Percentiles rank a stretch among this genome's conserved stretches.
Evolutionary conservation across 2,797 vertebrate species (phyloP).

Genomic region (Tinamus major): DNA sequence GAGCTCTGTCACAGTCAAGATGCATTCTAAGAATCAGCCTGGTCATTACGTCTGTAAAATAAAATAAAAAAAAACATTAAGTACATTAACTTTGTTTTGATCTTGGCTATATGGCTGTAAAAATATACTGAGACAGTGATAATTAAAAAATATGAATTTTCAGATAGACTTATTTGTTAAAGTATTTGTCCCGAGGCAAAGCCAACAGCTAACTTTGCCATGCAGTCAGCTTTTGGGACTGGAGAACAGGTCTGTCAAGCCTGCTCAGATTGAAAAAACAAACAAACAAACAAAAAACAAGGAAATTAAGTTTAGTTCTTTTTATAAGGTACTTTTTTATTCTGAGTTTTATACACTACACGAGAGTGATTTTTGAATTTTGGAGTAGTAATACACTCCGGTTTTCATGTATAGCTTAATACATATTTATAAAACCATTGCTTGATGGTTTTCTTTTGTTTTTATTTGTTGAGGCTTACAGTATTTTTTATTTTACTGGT

Average conservation of each 20-base stretch:
- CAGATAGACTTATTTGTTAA: conserved; percentile 46
- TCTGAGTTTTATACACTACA: background rate
- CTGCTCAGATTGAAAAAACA: background rate
- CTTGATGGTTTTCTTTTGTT: background rate
- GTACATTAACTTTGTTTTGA: conserved; percentile 69
- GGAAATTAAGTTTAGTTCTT: background rate
- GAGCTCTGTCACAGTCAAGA: conserved; percentile 10
- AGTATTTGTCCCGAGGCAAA: conserved; percentile 76
- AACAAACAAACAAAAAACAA: conserved; percentile 25
- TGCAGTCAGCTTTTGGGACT: background rate
- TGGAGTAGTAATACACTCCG: background rate
- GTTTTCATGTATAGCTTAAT: background rate
- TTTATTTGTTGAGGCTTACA: background rate
- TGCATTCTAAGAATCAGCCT: background rate
- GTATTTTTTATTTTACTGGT: background rate
- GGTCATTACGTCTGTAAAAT: background rate
- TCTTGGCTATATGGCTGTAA: conserved; percentile 47
- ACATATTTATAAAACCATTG: background rate
- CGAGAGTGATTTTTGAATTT: background rate
- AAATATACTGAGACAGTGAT: conserved; percentile 31
- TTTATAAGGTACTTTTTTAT: background rate
- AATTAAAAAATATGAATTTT: conserved; percentile 70
- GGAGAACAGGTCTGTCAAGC: background rate
- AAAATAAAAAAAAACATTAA: conserved; percentile 55
- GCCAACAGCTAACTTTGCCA: conserved; percentile 64